phyloP scores from a whole-genome alignment of 2,113 vertebrate genomes.

The Psophia crepitans region DNA sequence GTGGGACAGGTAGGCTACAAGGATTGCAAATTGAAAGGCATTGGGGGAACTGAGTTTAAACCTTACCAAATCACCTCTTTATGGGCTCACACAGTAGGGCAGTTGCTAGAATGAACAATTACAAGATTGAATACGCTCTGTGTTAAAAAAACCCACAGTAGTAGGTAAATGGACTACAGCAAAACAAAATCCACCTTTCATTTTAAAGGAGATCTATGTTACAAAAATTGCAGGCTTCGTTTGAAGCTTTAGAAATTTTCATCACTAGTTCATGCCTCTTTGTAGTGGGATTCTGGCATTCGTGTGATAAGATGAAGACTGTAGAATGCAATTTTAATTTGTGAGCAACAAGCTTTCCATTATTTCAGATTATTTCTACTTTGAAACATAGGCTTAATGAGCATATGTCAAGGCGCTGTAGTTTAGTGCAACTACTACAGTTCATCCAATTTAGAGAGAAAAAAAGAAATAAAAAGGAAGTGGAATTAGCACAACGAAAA shows the following conservation, averaged over 20 bases:
- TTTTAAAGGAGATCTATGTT: background rate
- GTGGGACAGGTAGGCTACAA: background rate
- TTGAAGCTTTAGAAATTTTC: conserved; percentile 18
- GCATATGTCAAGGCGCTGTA: background rate
- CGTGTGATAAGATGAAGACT: conserved; percentile 31
- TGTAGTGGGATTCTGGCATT: conserved; percentile 3
- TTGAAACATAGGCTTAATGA: conserved; percentile 36
- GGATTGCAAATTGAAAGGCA: background rate
- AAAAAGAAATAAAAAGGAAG: conserved; percentile 23
- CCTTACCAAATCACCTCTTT: background rate
- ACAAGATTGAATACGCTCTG: background rate
- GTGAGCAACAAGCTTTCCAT: background rate
- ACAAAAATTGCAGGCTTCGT: background rate
- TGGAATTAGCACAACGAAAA: conserved; percentile 42
- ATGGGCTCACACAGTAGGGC: background rate
- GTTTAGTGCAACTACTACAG: background rate
- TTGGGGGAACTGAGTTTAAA: background rate
- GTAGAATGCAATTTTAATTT: conserved; percentile 1
- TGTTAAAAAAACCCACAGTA: too few species aligned
- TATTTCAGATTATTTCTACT: conserved; percentile 30
- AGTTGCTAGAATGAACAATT: background rate
- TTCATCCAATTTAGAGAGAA: conserved; percentile 20
- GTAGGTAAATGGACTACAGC: background rate
- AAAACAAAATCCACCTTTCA: background rate
- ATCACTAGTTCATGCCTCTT: background rate